Percentiles rank a stretch among this genome's conserved stretches.
Evolutionary conservation across 2,797 vertebrate genomes (phyloP).

Genomic region (Cercopithecus mitis): DNA sequence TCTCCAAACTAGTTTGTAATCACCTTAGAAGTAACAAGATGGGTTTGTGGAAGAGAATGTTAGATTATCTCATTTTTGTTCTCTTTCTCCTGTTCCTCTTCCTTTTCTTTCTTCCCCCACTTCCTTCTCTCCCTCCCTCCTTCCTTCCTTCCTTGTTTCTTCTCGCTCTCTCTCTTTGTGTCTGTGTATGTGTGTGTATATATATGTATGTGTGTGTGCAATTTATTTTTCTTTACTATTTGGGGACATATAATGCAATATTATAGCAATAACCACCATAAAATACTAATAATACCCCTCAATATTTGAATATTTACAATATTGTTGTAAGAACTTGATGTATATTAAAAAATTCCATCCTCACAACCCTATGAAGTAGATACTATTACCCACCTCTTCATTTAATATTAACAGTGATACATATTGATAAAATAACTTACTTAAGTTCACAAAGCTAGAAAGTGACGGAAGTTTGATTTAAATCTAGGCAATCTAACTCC

Average conservation of each 20-base stretch:
- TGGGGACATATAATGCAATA: background rate
- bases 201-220: background rate
- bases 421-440: background rate
- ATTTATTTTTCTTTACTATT: background rate
- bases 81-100: background rate
- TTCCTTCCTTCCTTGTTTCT: no score
- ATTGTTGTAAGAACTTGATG: background rate
- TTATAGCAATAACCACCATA: background rate
- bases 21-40: background rate
- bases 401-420: background rate
- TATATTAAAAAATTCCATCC: background rate
- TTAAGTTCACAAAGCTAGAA: background rate
- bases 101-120: background rate
- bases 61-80: background rate
- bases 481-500: background rate
- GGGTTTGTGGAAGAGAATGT: background rate
- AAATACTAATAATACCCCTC: background rate
- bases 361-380: background rate
- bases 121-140: rapidly evolving
- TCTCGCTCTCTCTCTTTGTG: no score
- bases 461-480: background rate
- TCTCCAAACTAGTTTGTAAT: background rate
- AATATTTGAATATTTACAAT: background rate
- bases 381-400: background rate
- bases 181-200: background rate